Conservation (phyloP, 1,140 invertebrate species). For the Drosophila quadrilineata region DNA sequence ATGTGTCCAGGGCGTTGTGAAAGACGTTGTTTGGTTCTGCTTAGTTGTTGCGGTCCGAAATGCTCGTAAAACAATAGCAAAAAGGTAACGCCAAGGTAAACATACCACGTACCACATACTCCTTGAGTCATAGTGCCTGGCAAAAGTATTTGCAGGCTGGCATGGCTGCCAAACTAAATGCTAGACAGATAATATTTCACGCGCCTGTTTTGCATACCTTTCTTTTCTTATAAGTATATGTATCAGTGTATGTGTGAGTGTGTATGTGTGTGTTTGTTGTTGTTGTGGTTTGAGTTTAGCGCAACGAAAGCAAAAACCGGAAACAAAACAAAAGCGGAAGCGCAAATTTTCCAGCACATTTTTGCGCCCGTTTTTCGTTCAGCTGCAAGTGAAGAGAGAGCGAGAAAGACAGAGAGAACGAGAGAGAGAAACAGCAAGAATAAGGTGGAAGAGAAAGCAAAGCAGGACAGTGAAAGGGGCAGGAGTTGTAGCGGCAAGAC, state of each 20-base stretch:
- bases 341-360: constrained; percentile 80
- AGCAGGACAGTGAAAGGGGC: constrained; percentile 31
- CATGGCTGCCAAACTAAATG: constrained; percentile 26
- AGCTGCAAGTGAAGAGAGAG: background rate
- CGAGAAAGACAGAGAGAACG: background rate
- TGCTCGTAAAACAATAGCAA: constrained; percentile 25
- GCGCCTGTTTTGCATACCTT: constrained; percentile 69
- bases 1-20: constrained; percentile 69
- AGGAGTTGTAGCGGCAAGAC: no score
- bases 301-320: constrained; percentile 69
- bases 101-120: no score
- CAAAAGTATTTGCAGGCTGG: constrained; percentile 37
- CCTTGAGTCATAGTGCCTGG: constrained; percentile 34
- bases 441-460: background rate
- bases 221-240: background rate
- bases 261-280: constrained; percentile 19
- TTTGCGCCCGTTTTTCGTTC: constrained; percentile 38
- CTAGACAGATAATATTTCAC: constrained; percentile 79
- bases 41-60: constrained; percentile 3
- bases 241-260: constrained; percentile 4
- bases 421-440: background rate
- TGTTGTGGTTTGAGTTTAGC: constrained; percentile 13
- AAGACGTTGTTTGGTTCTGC: constrained; percentile 25
- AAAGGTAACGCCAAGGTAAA: constrained; percentile 2
- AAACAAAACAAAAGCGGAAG: constrained; percentile 80